Evolutionary conservation across 64 coral and sea anemone genomes (phyloP).

Genomic region (Montipora cactus): DNA sequence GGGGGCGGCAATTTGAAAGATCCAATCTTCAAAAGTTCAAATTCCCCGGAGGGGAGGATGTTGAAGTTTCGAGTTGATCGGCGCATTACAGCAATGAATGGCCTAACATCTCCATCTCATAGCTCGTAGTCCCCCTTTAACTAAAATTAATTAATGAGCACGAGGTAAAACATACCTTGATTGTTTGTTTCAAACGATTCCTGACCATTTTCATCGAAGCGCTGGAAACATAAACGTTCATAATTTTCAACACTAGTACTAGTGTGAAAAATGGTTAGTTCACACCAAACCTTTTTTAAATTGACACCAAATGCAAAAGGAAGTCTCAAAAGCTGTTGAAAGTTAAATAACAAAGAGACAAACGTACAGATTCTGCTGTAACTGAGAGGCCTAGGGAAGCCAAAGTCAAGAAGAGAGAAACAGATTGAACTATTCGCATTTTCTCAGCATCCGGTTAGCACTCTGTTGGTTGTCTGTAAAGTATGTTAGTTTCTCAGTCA

Average conservation of each 20-base stretch:
- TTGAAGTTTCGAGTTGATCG: too few species aligned
- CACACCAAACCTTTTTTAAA: neutral
- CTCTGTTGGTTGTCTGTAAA: neutral
- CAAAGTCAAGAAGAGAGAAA: conserved; percentile 35
- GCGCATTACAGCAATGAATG: too few species aligned
- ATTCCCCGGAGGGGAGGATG: too few species aligned
- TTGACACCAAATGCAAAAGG: neutral
- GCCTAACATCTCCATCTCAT: too few species aligned
- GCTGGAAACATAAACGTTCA: neutral
- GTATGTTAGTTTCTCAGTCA: too few species aligned
- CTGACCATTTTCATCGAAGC: neutral
- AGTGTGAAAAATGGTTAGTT: neutral
- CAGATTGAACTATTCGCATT: neutral
- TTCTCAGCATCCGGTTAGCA: neutral
- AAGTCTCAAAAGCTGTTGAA: neutral
- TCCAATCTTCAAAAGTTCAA: too few species aligned
- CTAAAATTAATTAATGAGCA: neutral
- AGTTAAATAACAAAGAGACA: neutral
- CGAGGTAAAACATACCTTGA: neutral
- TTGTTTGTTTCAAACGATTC: neutral
- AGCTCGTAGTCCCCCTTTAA: neutral
- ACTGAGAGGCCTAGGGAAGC: neutral
- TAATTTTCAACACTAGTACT: neutral
- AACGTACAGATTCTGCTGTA: conserved; percentile 13
- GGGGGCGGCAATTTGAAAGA: too few species aligned